These are phyloP conservation scores for Euzophera pinguis DNA, from an alignment of 2,888 invertebrate genomes.

Conservation along the genomic window DNA sequence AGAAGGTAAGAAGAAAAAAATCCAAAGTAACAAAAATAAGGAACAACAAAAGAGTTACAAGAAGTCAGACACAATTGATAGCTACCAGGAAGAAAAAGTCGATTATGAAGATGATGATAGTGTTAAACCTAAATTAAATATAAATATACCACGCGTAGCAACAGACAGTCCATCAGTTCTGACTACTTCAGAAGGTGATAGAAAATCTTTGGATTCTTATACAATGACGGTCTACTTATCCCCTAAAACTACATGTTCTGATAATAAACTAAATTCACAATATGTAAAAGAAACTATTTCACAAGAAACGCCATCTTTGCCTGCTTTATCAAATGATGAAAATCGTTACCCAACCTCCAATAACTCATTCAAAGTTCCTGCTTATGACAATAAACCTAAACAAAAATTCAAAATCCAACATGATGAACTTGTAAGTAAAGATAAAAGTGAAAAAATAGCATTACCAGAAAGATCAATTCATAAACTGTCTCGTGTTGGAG, in stretches of 20 bases:
- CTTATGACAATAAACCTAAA: conserved; percentile 1
- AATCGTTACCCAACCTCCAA: conserved; percentile 19
- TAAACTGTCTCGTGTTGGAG: conserved; percentile 39
- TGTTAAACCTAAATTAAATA: conserved; percentile 41
- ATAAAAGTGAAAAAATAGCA: not conserved
- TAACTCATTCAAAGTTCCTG: conserved; percentile 10
- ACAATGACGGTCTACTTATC: conserved; percentile 32
- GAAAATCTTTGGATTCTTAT: conserved; percentile 45
- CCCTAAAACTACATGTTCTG: conserved; percentile 23
- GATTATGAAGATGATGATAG: conserved; percentile 33
- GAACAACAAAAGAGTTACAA: conserved; percentile 12
- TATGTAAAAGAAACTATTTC: conserved; percentile 16
- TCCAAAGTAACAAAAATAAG: conserved; percentile 10
- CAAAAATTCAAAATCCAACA: not conserved
- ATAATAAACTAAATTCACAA: not conserved
- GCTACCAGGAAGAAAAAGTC: conserved; percentile 24
- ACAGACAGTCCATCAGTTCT: conserved; percentile 33
- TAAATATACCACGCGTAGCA: conserved; percentile 44
- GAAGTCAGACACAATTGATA: conserved; percentile 17
- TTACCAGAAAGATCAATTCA: conserved; percentile 23
- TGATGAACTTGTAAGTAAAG: not conserved
- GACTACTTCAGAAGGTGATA: conserved; percentile 38
- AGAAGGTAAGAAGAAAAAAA: conserved; percentile 2
- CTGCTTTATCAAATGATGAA: conserved; percentile 28
- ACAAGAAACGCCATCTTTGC: conserved; percentile 25